phyloP scores from a whole-genome alignment of 2,797 vertebrate species.

The Sciurus vulgaris region DNA sequence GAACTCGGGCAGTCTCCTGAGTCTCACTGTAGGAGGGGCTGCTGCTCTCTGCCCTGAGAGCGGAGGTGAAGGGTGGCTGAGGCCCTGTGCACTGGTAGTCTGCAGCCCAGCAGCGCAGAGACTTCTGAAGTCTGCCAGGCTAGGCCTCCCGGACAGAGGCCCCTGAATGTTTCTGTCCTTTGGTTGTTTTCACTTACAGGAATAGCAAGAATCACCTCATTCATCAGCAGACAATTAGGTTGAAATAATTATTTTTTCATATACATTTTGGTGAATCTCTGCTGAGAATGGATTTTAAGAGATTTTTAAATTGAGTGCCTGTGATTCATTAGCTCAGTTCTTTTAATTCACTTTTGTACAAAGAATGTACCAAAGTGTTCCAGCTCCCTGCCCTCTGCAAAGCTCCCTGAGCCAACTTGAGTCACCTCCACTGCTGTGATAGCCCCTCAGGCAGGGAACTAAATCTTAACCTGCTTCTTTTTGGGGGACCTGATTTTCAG shows the following conservation, averaged over 20 bases:
- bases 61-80: not conserved
- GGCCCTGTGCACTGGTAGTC: rapidly evolving
- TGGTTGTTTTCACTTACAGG: not conserved
- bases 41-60: no score
- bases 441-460: not conserved
- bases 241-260: not conserved
- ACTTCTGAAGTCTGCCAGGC: not conserved
- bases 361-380: not conserved
- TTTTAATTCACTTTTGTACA: not conserved
- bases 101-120: not conserved
- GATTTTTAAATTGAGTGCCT: not conserved
- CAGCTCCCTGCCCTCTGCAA: not conserved
- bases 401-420: not conserved
- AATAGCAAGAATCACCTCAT: not conserved
- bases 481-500: not conserved
- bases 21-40: not conserved
- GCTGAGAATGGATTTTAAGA: not conserved
- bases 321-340: not conserved
- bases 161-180: not conserved
- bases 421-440: no score
- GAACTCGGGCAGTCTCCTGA: no score
- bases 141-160: not conserved
- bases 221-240: conserved; percentile 11
- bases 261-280: not conserved
- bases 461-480: not conserved